phyloP scores from a whole-genome alignment of 1,140 invertebrate species.

The Atta texana region DNA sequence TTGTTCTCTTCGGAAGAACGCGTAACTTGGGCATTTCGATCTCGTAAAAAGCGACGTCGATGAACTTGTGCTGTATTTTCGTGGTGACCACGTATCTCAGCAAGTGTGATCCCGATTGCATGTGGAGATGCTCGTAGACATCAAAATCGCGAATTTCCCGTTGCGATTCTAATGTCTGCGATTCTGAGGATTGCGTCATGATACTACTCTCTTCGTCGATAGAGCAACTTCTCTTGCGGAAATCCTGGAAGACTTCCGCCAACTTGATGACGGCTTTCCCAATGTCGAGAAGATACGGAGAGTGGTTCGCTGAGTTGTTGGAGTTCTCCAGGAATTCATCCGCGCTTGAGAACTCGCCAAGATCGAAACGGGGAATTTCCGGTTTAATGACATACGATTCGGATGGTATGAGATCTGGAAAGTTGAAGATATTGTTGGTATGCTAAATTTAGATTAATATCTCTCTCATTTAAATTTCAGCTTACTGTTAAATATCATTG shows the following conservation, averaged over 20 bases:
- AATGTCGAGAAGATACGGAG: conserved; percentile 79
- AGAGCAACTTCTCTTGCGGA: conserved; percentile 72
- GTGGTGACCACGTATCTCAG: conserved; percentile 73
- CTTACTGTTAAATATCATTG: not conserved
- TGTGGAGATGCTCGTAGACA: conserved; percentile 78
- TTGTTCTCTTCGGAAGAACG: conserved; percentile 60
- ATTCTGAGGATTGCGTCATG: conserved; percentile 68
- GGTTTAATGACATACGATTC: conserved; percentile 79
- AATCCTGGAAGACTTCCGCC: conserved; percentile 67
- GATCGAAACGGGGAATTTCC: conserved; percentile 67
- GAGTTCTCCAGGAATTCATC: conserved; percentile 69
- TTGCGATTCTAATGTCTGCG: not conserved
- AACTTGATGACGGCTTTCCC: conserved; percentile 80
- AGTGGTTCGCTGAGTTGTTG: conserved; percentile 70
- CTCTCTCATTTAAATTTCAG: not conserved
- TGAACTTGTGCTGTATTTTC: conserved; percentile 66
- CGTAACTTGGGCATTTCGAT: conserved; percentile 67
- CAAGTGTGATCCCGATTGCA: conserved; percentile 74
- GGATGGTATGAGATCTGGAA: conserved; percentile 78
- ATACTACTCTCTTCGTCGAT: conserved; percentile 58
- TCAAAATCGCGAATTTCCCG: conserved; percentile 73
- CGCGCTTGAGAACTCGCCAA: conserved; percentile 61
- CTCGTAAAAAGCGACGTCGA: conserved; percentile 72
- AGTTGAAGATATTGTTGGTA: conserved; percentile 9
- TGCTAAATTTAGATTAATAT: conserved; percentile 17